Base-by-base conservation (phyloP, 2,888 invertebrate genomes). In the Slavum lentiscoides region DNA sequence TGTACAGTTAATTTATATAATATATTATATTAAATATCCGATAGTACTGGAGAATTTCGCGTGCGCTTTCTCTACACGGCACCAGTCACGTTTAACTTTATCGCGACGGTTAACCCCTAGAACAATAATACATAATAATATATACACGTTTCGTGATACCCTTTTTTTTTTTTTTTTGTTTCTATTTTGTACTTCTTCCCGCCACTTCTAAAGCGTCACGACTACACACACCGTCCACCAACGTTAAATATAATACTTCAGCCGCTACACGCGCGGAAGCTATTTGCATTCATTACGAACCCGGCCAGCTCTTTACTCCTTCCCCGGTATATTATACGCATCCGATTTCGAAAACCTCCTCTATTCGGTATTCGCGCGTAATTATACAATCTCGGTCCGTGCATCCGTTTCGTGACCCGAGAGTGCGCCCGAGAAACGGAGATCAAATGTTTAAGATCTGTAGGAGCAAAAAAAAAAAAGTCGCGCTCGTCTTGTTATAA, bases 211-310 rank as follows among this genome's bases (percentile, higher is more conserved):
- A 21, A 21, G 13, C 23, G 30, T 53, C 67, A 68, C 23, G 53
- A 23, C 23, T 53, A 19, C 30, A 3, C 13, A 13, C 15, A 37
- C 53, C 11, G 13, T 23, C 53, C 19, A 66, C n/a, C 21, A n/a
- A 8, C 21, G 6, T 1, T 49, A 13, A 49, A 15, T 58, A 58
- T n/a, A n/a, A 21, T 59, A 49, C 1, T 0, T 15, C 49, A 21
- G 58, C 11, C 23, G 11, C 39, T 62, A 49, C n/a, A n/a, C 43
- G 13, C 17, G 21, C 64, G 39, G 55, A 5, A 23, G 59, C 59
- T 23, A 61, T 76, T 76, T 76, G 67, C 75, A 75, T 75, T 75
- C 67, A 59, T 68, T 68, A 49, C 59, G 43, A 2, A 17, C 7
- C 59, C 43, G 8, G 43, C 43, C 43, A 43, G 43, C 19, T n/a